A percentile compares a stretch with the other conserved stretches of the same genome.
Evolutionary conservation across 2,113 vertebrate genomes (phyloP).

Genomic region (Mesitornis unicolor): DNA sequence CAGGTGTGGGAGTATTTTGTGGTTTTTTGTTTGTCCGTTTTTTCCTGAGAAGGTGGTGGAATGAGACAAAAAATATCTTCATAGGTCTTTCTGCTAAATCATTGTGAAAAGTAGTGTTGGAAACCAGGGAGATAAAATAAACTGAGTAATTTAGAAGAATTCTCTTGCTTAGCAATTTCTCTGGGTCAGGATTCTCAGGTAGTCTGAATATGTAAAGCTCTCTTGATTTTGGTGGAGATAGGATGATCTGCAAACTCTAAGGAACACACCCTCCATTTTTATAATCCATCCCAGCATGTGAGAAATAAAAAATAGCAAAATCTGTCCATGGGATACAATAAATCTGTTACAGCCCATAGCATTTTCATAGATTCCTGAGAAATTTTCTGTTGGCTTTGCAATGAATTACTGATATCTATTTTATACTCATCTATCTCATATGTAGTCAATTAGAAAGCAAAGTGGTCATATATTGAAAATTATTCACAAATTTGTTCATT

Average conservation of each 20-base stretch:
- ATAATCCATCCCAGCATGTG: not conserved
- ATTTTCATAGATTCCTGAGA: not conserved
- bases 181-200: not conserved
- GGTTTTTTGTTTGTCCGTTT: not conserved
- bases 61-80: not conserved
- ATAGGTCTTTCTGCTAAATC: not conserved
- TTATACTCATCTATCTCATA: not conserved
- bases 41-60: not conserved
- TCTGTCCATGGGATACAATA: not conserved
- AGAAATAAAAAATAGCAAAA: not conserved
- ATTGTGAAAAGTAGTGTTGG: not conserved
- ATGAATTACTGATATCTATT: not conserved
- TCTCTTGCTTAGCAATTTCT: not conserved
- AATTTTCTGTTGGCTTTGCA: not conserved
- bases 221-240: not conserved
- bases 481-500: not conserved
- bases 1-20: not conserved
- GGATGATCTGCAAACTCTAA: not conserved
- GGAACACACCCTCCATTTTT: not conserved
- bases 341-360: not conserved
- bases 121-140: not conserved
- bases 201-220: not conserved
- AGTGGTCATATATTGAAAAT: not conserved
- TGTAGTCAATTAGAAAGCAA: not conserved
- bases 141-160: not conserved